Percentiles rank a stretch among this genome's conserved stretches.
Evolutionary conservation across 92 coral and sea anemone genomes (phyloP).

Genomic region (Siderastrea radians): DNA sequence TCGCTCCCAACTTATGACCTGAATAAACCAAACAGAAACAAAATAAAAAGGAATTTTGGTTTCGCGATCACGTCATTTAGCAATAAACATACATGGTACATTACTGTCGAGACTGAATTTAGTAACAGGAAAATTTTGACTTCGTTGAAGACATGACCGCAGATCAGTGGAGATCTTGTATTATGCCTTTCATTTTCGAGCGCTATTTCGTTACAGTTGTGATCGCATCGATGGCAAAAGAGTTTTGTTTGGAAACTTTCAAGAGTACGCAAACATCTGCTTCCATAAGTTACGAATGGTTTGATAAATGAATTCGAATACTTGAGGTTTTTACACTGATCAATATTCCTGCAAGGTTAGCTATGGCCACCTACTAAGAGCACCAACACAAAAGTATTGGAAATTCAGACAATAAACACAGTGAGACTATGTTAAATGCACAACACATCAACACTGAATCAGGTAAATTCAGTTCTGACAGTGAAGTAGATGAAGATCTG

Average conservation of each 20-base stretch:
- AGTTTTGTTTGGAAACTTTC: slow-evolving; percentile 14
- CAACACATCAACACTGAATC: slow-evolving; percentile 2
- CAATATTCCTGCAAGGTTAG: slow-evolving; percentile 21
- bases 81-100: not conserved
- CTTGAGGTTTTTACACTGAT: slow-evolving; percentile 17
- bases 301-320: slow-evolving; percentile 36
- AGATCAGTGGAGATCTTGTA: not conserved
- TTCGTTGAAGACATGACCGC: not conserved
- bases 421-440: slow-evolving; percentile 39
- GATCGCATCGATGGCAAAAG: not conserved
- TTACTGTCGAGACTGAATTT: not conserved
- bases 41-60: not conserved
- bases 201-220: not conserved
- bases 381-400: slow-evolving; percentile 23
- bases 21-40: not conserved
- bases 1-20: not conserved
- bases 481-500: not conserved
- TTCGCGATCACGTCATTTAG: slow-evolving; percentile 15
- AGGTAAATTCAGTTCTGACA: not conserved
- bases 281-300: slow-evolving; percentile 8
- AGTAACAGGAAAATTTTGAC: slow-evolving; percentile 1
- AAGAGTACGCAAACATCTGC: slow-evolving; percentile 37
- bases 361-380: slow-evolving; percentile 40
- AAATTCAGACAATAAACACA: slow-evolving; percentile 34
- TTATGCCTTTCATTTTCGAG: slow-evolving; percentile 6